Evolutionary conservation across 2,797 vertebrate genomes (phyloP), one percentile per base, ranked within the genome.

Genomic region (Chelmon rostratus): DNA sequence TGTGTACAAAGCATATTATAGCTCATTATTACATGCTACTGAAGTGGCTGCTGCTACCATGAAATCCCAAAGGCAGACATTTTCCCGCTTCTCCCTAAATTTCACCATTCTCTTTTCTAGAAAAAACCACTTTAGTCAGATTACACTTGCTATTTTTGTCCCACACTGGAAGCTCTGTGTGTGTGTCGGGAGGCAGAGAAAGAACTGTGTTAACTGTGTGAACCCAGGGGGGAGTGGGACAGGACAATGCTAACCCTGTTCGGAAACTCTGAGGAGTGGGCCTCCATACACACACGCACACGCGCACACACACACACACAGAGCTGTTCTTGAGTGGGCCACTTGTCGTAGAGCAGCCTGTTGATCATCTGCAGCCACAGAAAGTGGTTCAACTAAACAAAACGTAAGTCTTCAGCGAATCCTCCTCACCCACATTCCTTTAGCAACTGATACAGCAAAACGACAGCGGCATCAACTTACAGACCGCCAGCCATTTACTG

Each of bases 191-290:
- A 37, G 33, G 5, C 83, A 63, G 59, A 74, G 82, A 79, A 81
- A 81, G 82, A 73, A 76, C 87, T 81, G 77, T 88, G 91, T 91
- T 90, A 82, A 85, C 89, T 85, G 78, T 89, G 91, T 72, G 86
- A 87, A 87, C 68, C 85, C 85, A 53, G 59, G 44, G 83, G 83
- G 85, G 89, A 89, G 81, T 31, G 49, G 66, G 86, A 87, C 62
- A 66, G 91, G 86, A 95, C 94, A 95, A 94, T 92, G 86, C 82
- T 44, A 59, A 89, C 87, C 82, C 90, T 94, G 94, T 95, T 94
- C 62, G 6, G 78, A 86, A 81, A 88, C 85, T 81, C 80, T 68
- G 85, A 88, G 84, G 85, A 90, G 84, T 65, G 81, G 85, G 82
- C 87, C 87, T 82, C 82, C 61, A 38, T 44, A 54, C 47, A 53